phyloP scores from a whole-genome alignment of 2,113 vertebrate species.

The Felis chaus region DNA sequence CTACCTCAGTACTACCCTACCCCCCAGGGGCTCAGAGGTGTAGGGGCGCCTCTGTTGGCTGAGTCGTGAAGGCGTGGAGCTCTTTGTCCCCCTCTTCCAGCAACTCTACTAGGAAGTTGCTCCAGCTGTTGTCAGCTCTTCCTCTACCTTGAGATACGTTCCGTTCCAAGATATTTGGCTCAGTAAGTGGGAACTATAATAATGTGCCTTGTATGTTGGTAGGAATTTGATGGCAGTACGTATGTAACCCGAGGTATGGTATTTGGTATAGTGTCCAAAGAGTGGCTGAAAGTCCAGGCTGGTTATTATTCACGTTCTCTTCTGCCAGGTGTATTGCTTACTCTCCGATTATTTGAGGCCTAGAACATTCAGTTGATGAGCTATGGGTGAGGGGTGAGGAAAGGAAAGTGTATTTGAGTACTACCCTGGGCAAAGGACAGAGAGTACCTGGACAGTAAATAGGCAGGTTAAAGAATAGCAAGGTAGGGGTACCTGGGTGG shows the following conservation, averaged over 20 bases:
- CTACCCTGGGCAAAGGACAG: neutral
- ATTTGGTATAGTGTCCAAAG: neutral
- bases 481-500: too few species aligned
- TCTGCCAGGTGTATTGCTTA: neutral
- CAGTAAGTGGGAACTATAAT: neutral
- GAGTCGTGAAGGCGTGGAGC: neutral
- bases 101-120: neutral
- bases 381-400: neutral
- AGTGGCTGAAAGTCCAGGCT: neutral
- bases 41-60: neutral
- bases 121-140: neutral
- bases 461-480: neutral
- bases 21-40: neutral
- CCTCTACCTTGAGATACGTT: neutral
- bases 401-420: neutral
- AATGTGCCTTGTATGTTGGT: accelerated
- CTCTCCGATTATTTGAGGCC: neutral
- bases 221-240: neutral
- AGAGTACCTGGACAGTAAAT: neutral
- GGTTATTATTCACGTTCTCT: neutral
- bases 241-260: neutral
- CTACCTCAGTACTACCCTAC: neutral
- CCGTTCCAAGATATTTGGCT: neutral
- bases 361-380: neutral
- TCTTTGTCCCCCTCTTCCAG: neutral